These are phyloP conservation scores for Idaea straminata DNA, from an alignment of 2,888 invertebrate genomes.

Conservation along the genomic window DNA sequence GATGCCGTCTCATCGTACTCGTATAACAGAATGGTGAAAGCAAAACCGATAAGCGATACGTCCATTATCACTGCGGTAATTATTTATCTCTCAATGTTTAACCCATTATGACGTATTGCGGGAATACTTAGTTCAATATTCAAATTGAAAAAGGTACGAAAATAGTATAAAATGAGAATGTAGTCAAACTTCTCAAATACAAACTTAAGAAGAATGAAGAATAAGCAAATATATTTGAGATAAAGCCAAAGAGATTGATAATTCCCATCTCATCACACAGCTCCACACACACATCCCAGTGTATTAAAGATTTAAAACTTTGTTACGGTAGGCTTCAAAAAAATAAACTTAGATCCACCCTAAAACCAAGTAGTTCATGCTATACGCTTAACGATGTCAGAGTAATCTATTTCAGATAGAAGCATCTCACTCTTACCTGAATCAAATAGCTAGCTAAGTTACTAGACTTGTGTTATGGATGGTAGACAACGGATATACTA, in stretches of 20 bases:
- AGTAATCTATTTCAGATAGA: no score
- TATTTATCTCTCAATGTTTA: slow-evolving; percentile 7
- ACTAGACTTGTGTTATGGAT: no score
- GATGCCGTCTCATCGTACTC: neutral
- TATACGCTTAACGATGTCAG: no score
- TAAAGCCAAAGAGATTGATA: neutral
- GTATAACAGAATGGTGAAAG: neutral
- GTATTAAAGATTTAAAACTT: neutral
- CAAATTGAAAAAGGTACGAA: no score
- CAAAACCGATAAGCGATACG: neutral
- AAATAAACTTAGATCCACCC: neutral
- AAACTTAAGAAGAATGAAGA: neutral
- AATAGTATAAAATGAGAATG: neutral
- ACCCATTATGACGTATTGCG: neutral
- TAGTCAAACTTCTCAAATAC: neutral
- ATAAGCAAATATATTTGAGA: neutral
- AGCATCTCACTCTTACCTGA: no score
- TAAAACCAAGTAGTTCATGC: neutral
- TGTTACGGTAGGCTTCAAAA: neutral
- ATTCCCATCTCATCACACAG: neutral
- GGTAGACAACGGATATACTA: no score
- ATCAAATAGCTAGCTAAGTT: no score
- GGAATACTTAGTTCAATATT: neutral
- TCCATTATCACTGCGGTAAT: neutral
- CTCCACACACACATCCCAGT: neutral